Evolutionary conservation across 2,113 vertebrate genomes (phyloP), one percentile per base, ranked within the genome.

Genomic region (Coturnix japonica): DNA sequence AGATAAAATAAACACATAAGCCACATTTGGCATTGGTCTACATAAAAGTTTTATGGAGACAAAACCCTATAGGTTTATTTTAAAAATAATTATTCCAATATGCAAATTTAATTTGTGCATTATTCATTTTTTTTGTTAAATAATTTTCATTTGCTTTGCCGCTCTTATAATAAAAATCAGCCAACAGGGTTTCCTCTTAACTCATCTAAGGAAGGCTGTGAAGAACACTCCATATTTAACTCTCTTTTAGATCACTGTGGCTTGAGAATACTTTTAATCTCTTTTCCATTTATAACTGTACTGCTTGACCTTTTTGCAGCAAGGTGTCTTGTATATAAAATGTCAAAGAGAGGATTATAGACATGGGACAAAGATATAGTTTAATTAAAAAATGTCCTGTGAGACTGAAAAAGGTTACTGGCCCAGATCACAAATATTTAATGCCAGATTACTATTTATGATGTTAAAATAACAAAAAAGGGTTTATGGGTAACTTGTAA

Each of bases 281-380:
- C 97, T 97, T 98, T 98, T 98, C 97, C 97, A 98, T 98, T 98
- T 98, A 98, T 98, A 98, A 98, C 97, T 97, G 97, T 97, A 97
- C 97, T 97, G 97, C 97, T 97, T 98, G 98, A 98, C 97, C 98
- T 98, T 98, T 98, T 97, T 98, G 95, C 97, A 96, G 97, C 96
- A 98, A 98, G 97, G 97, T 98, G 96, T 97, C 97, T 98, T 98
- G 97, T 98, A 98, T 97, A 98, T 98, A 98, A 98, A 98, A 98
- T 98, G 98, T 98, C 98, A 98, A 98, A 95, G 97, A 97, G 95
- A 97, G 96, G 97, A 98, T 98, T 98, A 98, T 96, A 98, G 98
- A 97, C 97, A 98, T 97, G 97, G 97, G 97, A 98, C 97, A 98
- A 98, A 98, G 97, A 98, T 97, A 98, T 97, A 97, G 97, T 98